Evolutionary conservation across 1,140 invertebrate species (phyloP).

Genomic region (Steinernema khuongi): DNA sequence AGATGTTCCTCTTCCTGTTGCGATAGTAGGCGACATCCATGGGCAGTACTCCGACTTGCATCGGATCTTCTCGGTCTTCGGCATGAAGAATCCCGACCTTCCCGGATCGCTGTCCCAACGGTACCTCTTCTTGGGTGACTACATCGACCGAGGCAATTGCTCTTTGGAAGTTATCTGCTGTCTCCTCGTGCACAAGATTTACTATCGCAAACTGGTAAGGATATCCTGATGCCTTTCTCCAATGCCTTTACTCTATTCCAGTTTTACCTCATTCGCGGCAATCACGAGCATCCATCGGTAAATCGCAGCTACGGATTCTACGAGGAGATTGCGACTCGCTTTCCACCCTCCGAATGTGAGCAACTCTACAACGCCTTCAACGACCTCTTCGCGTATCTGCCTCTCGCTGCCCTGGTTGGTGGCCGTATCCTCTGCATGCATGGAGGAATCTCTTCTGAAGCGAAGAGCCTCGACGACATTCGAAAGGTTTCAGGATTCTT

Average conservation of each 20-base stretch:
- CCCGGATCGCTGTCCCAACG: not conserved
- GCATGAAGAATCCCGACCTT: not conserved
- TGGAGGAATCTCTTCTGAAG: not conserved
- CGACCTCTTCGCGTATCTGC: not conserved
- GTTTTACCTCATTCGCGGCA: slow-evolving; percentile 3
- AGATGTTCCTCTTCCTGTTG: not conserved
- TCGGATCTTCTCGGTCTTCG: not conserved
- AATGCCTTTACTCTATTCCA: not conserved
- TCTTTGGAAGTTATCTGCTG: not conserved
- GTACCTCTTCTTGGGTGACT: slow-evolving; percentile 7
- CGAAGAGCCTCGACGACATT: not conserved
- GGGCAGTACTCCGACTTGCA: not conserved
- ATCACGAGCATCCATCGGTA: not conserved
- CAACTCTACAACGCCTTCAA: not conserved
- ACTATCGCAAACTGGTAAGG: not conserved
- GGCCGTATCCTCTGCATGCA: slow-evolving; percentile 4
- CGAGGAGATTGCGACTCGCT: not conserved
- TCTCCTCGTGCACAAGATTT: not conserved
- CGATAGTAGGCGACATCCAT: not conserved
- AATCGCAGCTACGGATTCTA: not conserved
- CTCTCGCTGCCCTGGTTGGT: not conserved
- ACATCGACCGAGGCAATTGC: not conserved
- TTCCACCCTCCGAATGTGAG: not conserved
- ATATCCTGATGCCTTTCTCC: not conserved
- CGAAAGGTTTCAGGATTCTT: not conserved